Evolutionary conservation across 2,888 invertebrate genomes (phyloP), one percentile per base, ranked within the genome.

Genomic region (Maniola hyperantus): DNA sequence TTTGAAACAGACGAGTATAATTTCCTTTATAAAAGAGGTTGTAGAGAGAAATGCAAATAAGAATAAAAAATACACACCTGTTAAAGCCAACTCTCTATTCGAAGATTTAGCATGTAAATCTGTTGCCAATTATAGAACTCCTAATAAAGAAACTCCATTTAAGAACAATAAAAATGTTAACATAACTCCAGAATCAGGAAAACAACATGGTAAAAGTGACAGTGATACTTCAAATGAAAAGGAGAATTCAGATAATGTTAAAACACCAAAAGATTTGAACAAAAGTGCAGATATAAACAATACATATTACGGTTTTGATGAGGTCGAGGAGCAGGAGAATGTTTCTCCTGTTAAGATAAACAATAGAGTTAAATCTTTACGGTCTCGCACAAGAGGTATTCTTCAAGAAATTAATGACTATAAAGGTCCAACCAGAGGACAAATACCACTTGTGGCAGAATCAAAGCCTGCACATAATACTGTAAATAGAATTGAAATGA

Each of bases 261-360:
- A 13, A 15, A 81, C 72, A 68, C 72, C 65, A 75, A 79, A 73
- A 74, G 78, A 67, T 44, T 73, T 70, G 63, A 76, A 74, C 63
- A 71, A 78, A 58, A 76, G 75, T 39, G 10, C 55, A 2, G 34
- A 63, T 51, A 72, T 78, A 20, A 73, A 81, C 50, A 73, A 83
- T 46, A 83, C 88, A 69, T 91, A 81, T 70, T 93, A 92, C 77
- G 93, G 93, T 1, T 93, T 93, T 82, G 90, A 93, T 80, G 90
- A 92, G 11, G 88, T 78, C 72, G 86, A 85, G 57, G 85, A 89
- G 70, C 83, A 81, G 71, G 91, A 92, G 67, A 92, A 93, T 82
- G 68, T 88, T 13, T 86, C 86, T 13, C 91, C 91, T 6, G 67
- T 77, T 10, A 89, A 88, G 75, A 69, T 72, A 46, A 75, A 76